These are phyloP conservation scores for Periophthalmus magnuspinnatus DNA, from an alignment of 2,797 vertebrate genomes.

Conservation along the genomic window DNA sequence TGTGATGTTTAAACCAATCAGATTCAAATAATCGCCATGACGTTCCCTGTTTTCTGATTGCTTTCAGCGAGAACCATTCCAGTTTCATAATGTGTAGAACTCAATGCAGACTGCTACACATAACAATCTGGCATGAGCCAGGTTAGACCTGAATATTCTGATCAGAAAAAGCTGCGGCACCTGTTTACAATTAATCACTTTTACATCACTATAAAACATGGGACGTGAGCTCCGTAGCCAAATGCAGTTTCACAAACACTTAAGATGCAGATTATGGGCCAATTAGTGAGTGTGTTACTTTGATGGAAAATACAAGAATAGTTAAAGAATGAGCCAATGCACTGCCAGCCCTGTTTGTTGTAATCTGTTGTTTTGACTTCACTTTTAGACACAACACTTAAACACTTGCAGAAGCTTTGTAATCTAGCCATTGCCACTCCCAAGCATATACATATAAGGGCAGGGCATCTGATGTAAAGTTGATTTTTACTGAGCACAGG, in stretches of 20 bases:
- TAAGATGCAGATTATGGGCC: neutral
- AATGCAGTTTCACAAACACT: neutral
- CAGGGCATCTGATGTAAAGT: no score
- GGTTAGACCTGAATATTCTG: neutral
- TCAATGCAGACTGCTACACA: no score
- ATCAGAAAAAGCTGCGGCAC: constrained; percentile 4
- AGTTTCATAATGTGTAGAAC: no score
- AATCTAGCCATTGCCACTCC: no score
- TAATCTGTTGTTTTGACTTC: constrained; percentile 3
- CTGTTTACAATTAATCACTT: constrained; percentile 14
- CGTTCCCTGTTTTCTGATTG: no score
- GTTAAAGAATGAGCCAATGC: constrained; percentile 7
- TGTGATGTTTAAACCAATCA: no score
- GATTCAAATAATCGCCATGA: no score
- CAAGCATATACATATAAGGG: no score
- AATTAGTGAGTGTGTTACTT: neutral
- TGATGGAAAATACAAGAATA: constrained; percentile 7
- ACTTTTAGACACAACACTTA: neutral
- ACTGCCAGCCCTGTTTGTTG: neutral
- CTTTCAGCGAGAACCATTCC: no score
- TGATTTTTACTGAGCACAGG: no score
- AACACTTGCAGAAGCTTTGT: neutral
- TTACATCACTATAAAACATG: neutral
- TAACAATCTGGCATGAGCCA: no score
- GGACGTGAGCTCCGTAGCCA: neutral